Percentiles rank a stretch among this genome's conserved stretches.
phyloP scores from a whole-genome alignment of 1,140 invertebrate species.

The Euborellia annulipes region DNA sequence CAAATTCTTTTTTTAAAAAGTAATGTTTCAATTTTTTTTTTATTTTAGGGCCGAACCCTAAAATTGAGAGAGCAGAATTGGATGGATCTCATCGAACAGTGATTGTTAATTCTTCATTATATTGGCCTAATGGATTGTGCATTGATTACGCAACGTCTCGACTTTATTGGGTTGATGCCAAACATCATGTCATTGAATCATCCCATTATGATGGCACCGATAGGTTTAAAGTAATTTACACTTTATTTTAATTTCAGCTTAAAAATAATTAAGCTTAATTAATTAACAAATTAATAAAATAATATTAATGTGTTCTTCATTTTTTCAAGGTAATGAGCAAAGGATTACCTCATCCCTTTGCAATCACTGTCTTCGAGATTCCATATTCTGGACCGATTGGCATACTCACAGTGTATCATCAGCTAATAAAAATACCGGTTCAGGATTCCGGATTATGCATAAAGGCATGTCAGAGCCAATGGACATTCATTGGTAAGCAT shows the following conservation, averaged over 20 bases:
- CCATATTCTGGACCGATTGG: slow-evolving; percentile 89
- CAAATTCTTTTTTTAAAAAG: slow-evolving; percentile 1
- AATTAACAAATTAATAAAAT: no score
- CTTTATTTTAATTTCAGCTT: no score
- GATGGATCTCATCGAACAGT: slow-evolving; percentile 57
- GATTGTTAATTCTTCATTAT: slow-evolving; percentile 53
- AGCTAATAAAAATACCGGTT: slow-evolving; percentile 62
- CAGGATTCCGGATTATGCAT: slow-evolving; percentile 56
- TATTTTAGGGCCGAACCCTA: slow-evolving; percentile 50
- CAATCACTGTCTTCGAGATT: slow-evolving; percentile 76
- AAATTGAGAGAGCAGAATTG: slow-evolving; percentile 73
- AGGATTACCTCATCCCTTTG: slow-evolving; percentile 78
- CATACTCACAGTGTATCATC: slow-evolving; percentile 70
- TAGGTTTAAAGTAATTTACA: slow-evolving; percentile 50
- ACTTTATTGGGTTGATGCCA: slow-evolving; percentile 81
- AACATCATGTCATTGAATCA: slow-evolving; percentile 76
- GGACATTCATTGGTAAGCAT: slow-evolving; percentile 59
- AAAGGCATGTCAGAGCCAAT: slow-evolving; percentile 66
- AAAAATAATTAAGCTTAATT: no score
- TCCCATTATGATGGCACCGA: slow-evolving; percentile 66
- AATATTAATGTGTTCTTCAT: slow-evolving; percentile 16
- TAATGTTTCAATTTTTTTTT: no score
- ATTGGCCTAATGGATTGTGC: slow-evolving; percentile 77
- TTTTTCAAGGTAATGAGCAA: slow-evolving; percentile 61
- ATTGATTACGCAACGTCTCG: slow-evolving; percentile 66